These are phyloP conservation scores for Melikaiella ostensackeni DNA, from an alignment of 2,888 invertebrate species.

Conservation along the genomic window DNA sequence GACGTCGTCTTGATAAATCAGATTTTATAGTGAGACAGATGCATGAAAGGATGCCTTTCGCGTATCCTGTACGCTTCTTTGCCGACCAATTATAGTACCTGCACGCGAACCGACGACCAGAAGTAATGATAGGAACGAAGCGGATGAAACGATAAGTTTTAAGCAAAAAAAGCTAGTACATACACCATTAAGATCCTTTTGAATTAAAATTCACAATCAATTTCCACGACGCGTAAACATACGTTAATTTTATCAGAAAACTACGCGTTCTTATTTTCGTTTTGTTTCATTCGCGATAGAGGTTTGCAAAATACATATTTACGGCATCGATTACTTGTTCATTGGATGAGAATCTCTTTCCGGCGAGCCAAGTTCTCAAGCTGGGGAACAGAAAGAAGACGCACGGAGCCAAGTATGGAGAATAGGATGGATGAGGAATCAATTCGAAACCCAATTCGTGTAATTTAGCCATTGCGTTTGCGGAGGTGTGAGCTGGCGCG, in stretches of 20 bases:
- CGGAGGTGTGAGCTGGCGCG: too few relatives aligned
- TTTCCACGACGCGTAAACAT: background rate
- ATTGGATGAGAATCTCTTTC: too few relatives aligned
- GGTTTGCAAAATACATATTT: too few relatives aligned
- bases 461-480: too few relatives aligned
- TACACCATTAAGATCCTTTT: background rate
- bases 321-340: too few relatives aligned
- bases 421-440: too few relatives aligned
- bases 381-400: too few relatives aligned
- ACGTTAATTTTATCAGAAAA: background rate
- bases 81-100: constrained; percentile 19
- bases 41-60: background rate
- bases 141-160: constrained; percentile 20
- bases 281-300: background rate
- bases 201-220: constrained; percentile 6
- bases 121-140: constrained; percentile 32
- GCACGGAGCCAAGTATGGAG: too few relatives aligned
- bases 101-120: background rate
- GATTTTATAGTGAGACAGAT: background rate
- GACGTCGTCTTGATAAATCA: background rate
- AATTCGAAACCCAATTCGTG: too few relatives aligned
- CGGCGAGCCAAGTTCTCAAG: too few relatives aligned
- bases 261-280: background rate
- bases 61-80: constrained; percentile 16
- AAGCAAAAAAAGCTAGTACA: background rate